Evolutionary conservation across 2,888 invertebrate species (phyloP), one percentile per base, ranked within the genome.

Genomic region (Pollenia labialis): DNA sequence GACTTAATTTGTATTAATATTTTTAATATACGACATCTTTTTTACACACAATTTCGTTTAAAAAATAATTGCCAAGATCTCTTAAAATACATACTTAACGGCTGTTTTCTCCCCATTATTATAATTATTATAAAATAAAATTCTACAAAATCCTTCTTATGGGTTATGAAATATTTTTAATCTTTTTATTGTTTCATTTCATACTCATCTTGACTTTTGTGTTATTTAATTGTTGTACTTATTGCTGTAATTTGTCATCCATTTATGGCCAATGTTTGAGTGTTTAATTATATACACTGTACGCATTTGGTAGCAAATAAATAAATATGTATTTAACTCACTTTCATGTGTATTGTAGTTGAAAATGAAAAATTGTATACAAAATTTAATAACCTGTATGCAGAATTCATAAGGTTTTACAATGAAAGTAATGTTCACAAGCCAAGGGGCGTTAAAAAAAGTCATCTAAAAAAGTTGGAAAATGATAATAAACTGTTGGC

Each of bases 241-340:
- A 84, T 77, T 80, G 60, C 81, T 75, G 83, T 76, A 86, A 86
- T 83, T 86, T 87, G 81, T 87, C 79, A 84, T 79, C 79, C 76
- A 71, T 87, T 81, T 83, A 87, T 87, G 80, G 80, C 81, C 83
- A 72, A 74, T 81, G 80, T 66, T 75, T 83, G 72, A 87, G 81
- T 76, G 71, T 46, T 60, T 86, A 86, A 86, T 86, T 86, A 76
- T 80, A n/a, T n/a, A 50, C 74, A 66, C 72, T 83, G 66, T 66
- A 58, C 16, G n/a, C n/a, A 83, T 69, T 56, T 56, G 48, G 23
- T 23, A 46, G 60, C 62, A 50, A 66, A 66, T 56, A 48, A 16
- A 58, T 56, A 14, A 14, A 42, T 48, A 18, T 44, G 23, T 60
- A 18, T 46, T 42, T 69, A 44, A 16, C 40, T 18, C 8, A 56